Evolutionary conservation across 2,888 invertebrate genomes (phyloP).

Genomic region (Eretmocerus hayati): DNA sequence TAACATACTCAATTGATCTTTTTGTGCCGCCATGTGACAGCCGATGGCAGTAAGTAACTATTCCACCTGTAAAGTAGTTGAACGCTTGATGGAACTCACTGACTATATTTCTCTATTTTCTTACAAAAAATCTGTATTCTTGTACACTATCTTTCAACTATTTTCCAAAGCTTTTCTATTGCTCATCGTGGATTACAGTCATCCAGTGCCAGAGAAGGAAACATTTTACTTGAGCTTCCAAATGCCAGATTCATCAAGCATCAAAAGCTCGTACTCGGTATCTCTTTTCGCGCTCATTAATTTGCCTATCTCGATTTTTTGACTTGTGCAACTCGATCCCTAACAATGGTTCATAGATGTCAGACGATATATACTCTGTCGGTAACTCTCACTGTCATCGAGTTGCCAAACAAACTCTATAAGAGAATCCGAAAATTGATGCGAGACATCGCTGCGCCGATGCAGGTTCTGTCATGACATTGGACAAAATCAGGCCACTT

Average conservation of each 20-base stretch:
- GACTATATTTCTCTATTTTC: conserved; percentile 9
- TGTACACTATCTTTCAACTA: conserved; percentile 15
- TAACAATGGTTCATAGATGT: too few relatives aligned
- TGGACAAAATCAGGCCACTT: too few relatives aligned
- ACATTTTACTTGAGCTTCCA: conserved; percentile 24
- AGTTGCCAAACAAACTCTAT: too few relatives aligned
- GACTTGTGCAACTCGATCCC: too few relatives aligned
- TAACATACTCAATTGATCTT: conserved; percentile 20
- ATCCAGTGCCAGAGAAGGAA: conserved; percentile 40
- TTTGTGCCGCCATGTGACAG: conserved; percentile 38
- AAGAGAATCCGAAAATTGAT: too few relatives aligned
- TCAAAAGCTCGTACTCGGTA: too few relatives aligned
- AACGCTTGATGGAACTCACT: conserved; percentile 20
- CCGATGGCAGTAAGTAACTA: conserved; percentile 43
- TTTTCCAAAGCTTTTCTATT: conserved; percentile 16
- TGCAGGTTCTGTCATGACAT: conserved; percentile 1
- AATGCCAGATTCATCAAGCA: too few relatives aligned
- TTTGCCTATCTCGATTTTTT: too few relatives aligned
- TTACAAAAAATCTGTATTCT: conserved; percentile 18
- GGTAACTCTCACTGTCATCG: too few relatives aligned
- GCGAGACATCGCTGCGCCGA: conserved; percentile 18
- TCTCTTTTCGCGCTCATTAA: too few relatives aligned
- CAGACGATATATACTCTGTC: too few relatives aligned
- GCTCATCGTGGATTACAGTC: conserved; percentile 26
- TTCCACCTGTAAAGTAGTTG: background rate